Conservation (phyloP, 2,888 invertebrate species). For the Eupithecia exiguata region DNA sequence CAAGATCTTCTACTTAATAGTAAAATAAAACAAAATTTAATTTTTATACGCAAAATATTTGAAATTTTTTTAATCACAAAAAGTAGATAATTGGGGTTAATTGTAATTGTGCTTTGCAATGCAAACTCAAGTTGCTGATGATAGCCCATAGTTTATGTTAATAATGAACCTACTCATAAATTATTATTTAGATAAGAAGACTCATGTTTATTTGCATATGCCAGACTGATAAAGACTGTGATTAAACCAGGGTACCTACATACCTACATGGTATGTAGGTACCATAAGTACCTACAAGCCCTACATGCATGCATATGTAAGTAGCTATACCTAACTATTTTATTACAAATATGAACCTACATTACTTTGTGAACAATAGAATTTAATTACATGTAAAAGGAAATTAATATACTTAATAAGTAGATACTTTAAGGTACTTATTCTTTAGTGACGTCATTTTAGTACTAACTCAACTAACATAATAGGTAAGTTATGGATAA, state of each 20-base stretch:
- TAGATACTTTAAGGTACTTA: not conserved
- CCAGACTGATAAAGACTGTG: slow-evolving; percentile 25
- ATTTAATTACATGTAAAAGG: not conserved
- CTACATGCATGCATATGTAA: not conserved
- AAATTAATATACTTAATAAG: not conserved
- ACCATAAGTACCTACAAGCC: not conserved
- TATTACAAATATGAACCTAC: not conserved
- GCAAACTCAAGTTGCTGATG: slow-evolving; percentile 4
- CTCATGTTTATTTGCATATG: slow-evolving; percentile 18
- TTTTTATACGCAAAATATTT: not conserved
- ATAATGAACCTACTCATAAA: slow-evolving; percentile 13
- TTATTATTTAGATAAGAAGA: slow-evolving; percentile 11
- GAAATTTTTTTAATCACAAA: not conserved
- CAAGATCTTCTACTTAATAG: not conserved
- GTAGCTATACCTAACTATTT: not conserved
- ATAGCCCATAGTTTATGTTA: slow-evolving; percentile 19
- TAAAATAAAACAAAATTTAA: not conserved
- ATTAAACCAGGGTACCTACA: slow-evolving; percentile 17
- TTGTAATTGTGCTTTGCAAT: slow-evolving; percentile 8
- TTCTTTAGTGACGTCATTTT: not conserved
- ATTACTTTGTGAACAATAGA: not conserved
- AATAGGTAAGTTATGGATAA: not conserved
- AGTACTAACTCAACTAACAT: not conserved
- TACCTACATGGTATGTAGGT: slow-evolving; percentile 6
- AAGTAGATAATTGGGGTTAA: slow-evolving; percentile 3